These are phyloP conservation scores for Drosophila tsacasi DNA, from an alignment of 1,140 invertebrate species.

Conservation along the genomic window DNA sequence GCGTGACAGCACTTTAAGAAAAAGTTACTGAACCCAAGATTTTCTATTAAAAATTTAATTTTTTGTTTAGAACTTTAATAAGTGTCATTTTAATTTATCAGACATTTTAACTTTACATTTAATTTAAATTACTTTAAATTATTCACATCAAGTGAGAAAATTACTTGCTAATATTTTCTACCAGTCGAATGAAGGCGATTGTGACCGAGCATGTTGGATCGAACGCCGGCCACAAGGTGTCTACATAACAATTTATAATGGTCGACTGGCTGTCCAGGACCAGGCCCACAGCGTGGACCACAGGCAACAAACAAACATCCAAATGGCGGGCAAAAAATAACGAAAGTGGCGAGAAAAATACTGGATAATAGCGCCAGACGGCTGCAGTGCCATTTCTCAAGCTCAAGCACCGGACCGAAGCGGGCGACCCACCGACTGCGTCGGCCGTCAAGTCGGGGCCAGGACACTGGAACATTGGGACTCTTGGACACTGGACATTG, in stretches of 20 bases:
- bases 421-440: slow-evolving; percentile 21
- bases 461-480: slow-evolving; percentile 17
- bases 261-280: slow-evolving; percentile 32
- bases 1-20: slow-evolving; percentile 1
- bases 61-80: neutral
- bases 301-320: slow-evolving; percentile 32
- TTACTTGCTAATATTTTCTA: neutral
- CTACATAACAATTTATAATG: slow-evolving; percentile 60
- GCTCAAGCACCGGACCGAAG: slow-evolving; percentile 43
- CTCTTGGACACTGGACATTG: slow-evolving; percentile 12
- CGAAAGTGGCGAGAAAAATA: slow-evolving; percentile 39
- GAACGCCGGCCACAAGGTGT: slow-evolving; percentile 49
- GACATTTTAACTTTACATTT: neutral
- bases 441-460: slow-evolving; percentile 16
- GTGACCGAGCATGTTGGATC: slow-evolving; percentile 34
- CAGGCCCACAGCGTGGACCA: slow-evolving; percentile 27
- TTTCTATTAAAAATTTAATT: neutral
- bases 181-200: slow-evolving; percentile 6
- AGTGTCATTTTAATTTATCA: neutral
- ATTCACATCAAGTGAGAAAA: neutral
- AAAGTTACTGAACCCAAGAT: neutral
- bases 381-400: slow-evolving; percentile 61
- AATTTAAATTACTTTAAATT: neutral
- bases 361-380: slow-evolving; percentile 52
- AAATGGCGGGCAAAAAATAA: slow-evolving; percentile 16